Conservation (phyloP, 1,140 invertebrate genomes). For the Araneus ventricosus region DNA sequence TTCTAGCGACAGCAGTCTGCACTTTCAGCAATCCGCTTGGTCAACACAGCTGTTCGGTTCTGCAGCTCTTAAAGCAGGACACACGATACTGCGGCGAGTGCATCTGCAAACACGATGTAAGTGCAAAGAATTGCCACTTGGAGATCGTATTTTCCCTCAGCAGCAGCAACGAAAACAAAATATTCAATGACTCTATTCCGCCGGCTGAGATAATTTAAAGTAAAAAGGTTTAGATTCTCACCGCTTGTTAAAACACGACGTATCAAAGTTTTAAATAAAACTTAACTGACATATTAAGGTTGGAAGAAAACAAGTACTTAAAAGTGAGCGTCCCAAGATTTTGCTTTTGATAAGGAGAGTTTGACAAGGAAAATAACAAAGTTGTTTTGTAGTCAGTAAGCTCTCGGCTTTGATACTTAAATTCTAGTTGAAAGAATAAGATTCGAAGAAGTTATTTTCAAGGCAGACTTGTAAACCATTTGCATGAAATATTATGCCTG, state of each 20-base stretch:
- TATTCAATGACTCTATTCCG: slow-evolving; percentile 3
- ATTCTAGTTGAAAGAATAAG: no score
- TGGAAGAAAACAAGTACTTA: not conserved
- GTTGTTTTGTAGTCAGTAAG: no score
- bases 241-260: not conserved
- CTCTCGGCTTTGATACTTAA: no score
- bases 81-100: slow-evolving; percentile 20
- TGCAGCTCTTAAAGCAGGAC: slow-evolving; percentile 16
- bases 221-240: not conserved
- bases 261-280: not conserved
- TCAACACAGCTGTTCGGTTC: slow-evolving; percentile 57
- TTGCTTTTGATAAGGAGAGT: no score
- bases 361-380: no score
- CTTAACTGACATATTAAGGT: not conserved
- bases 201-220: not conserved
- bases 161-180: not conserved
- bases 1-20: slow-evolving; percentile 5
- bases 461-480: no score
- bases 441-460: no score
- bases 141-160: slow-evolving; percentile 7
- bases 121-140: slow-evolving; percentile 33
- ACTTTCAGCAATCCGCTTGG: slow-evolving; percentile 20
- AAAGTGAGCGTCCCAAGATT: not conserved
- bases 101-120: slow-evolving; percentile 22
- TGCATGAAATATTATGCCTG: no score